A percentile compares a stretch with the other conserved stretches of the same genome.
Evolutionary conservation across 2,888 invertebrate species (phyloP).

Genomic region (Carabus problematicus): DNA sequence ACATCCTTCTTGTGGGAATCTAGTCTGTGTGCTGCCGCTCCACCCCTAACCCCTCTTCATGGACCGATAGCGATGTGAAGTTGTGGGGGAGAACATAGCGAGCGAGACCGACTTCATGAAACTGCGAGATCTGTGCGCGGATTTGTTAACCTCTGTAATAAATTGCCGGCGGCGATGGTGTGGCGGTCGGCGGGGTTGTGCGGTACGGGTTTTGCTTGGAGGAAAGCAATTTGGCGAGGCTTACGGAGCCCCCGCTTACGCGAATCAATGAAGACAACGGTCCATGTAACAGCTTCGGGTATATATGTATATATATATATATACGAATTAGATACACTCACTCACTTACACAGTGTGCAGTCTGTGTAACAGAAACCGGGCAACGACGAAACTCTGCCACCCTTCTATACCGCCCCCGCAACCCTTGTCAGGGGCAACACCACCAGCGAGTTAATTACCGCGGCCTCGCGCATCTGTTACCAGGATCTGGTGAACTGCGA

Average conservation of each 20-base stretch:
- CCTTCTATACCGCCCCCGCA: background rate
- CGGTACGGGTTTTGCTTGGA: conserved; percentile 46
- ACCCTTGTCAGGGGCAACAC: background rate
- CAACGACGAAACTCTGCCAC: background rate
- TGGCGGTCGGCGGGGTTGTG: conserved; percentile 38
- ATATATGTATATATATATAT: conserved; percentile 49
- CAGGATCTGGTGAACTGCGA: conserved; percentile 33
- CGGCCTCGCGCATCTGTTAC: conserved; percentile 41
- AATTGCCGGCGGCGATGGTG: conserved; percentile 38
- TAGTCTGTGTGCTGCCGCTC: background rate
- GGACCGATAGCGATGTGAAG: conserved; percentile 20
- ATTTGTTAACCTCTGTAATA: conserved; percentile 43
- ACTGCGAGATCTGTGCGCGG: conserved; percentile 42
- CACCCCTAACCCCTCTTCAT: conserved; percentile 11
- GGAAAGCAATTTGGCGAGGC: conserved; percentile 57
- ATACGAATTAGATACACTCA: conserved; percentile 56
- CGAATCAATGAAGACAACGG: conserved; percentile 57
- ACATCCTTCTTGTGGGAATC: too few relatives aligned
- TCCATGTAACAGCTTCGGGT: conserved; percentile 24
- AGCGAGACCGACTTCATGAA: conserved; percentile 35
- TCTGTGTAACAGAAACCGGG: background rate
- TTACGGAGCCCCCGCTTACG: conserved; percentile 49
- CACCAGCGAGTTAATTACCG: conserved; percentile 39
- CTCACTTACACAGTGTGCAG: conserved; percentile 1
- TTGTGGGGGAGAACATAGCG: conserved; percentile 10